phyloP scores from a whole-genome alignment of 2,797 vertebrate genomes.

The Chelon labrosus region DNA sequence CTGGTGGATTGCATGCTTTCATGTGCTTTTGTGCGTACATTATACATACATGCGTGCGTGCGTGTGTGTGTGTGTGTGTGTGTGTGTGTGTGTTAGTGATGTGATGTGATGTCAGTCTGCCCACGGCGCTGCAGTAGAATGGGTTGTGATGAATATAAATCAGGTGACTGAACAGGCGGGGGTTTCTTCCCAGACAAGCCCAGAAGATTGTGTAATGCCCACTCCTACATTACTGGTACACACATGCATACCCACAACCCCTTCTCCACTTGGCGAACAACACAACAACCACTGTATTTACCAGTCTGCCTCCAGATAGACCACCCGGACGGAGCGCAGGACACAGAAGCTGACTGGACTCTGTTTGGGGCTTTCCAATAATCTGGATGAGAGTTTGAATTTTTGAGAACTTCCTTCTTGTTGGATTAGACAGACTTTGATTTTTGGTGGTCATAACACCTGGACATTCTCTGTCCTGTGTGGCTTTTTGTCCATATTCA shows the following conservation, averaged over 20 bases:
- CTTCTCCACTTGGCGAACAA: conserved; percentile 59
- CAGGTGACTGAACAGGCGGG: conserved; percentile 85
- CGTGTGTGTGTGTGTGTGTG: conserved; percentile 32
- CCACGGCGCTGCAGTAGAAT: conserved; percentile 82
- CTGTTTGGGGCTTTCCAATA: conserved; percentile 21
- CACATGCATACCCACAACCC: conserved; percentile 49
- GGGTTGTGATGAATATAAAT: conserved; percentile 86
- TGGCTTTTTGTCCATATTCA: neutral
- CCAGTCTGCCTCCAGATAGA: conserved; percentile 56
- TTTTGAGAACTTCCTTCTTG: conserved; percentile 16
- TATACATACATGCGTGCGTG: conserved; percentile 30
- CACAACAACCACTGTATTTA: conserved; percentile 74
- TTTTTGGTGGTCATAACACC: conserved; percentile 10
- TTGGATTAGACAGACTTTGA: conserved; percentile 18
- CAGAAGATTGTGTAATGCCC: conserved; percentile 81
- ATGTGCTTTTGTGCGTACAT: conserved; percentile 39
- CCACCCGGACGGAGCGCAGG: conserved; percentile 45
- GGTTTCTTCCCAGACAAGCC: conserved; percentile 79
- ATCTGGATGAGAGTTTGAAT: conserved; percentile 20
- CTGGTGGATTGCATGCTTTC: conserved; percentile 17
- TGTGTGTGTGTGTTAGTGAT: conserved; percentile 19
- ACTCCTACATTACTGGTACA: conserved; percentile 75
- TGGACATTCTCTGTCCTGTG: conserved; percentile 1
- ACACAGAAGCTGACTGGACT: conserved; percentile 31
- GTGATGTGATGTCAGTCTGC: conserved; percentile 70